Conservation (phyloP, 2,797 vertebrate species). For the Alca torda region DNA sequence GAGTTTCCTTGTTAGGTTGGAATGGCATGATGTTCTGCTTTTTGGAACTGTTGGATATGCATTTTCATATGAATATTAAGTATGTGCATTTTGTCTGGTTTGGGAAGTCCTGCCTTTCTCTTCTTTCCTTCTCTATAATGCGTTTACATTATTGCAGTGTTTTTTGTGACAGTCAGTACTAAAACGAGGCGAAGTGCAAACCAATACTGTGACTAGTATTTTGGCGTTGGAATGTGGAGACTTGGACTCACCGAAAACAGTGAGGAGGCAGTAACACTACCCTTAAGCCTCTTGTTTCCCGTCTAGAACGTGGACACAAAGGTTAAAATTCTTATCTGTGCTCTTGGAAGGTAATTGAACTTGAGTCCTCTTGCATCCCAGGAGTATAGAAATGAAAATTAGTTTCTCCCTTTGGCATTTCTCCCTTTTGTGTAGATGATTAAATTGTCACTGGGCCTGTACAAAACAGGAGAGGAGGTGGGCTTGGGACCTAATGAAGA, state of each 20-base stretch:
- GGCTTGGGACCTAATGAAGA: neutral
- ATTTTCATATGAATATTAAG: neutral
- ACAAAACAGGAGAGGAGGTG: slow-evolving; percentile 15
- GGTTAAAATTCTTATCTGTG: slow-evolving; percentile 2
- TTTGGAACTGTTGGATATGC: neutral
- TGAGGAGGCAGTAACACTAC: neutral
- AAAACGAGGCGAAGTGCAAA: neutral
- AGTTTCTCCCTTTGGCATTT: slow-evolving; percentile 34
- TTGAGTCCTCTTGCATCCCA: neutral
- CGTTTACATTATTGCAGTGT: neutral
- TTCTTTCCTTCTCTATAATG: neutral
- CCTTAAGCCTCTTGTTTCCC: neutral
- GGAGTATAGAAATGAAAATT: slow-evolving; percentile 26
- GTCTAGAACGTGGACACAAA: neutral
- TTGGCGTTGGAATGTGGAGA: neutral
- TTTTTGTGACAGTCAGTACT: neutral
- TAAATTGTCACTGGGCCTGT: slow-evolving; percentile 23
- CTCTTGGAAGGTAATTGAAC: slow-evolving; percentile 10
- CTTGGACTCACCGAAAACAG: neutral
- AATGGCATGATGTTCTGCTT: neutral
- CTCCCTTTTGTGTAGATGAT: slow-evolving; percentile 32
- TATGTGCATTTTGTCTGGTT: neutral
- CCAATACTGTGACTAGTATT: neutral
- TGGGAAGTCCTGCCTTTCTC: neutral
- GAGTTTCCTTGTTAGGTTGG: neutral